Conservation (phyloP, 2,888 invertebrate species). For the Sarcophaga variegata region DNA sequence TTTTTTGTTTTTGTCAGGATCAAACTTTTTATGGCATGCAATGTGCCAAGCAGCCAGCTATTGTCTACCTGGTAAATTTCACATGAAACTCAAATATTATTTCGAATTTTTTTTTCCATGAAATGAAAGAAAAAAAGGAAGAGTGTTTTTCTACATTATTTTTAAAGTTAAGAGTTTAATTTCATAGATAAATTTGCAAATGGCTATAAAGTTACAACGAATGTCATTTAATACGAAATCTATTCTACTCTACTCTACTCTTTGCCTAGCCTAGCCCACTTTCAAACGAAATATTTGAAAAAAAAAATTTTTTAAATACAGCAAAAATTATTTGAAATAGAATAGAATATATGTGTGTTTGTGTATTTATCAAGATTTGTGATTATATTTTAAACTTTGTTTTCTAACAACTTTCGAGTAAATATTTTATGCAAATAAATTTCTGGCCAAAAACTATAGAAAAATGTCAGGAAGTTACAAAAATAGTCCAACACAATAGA, state of each 20-base stretch:
- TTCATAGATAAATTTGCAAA: conserved; percentile 56
- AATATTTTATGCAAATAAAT: conserved; percentile 60
- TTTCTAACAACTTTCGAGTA: conserved; percentile 45
- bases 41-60: not conserved
- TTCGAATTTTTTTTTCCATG: no score
- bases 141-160: conserved; percentile 1
- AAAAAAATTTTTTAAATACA: no score
- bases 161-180: conserved; percentile 53
- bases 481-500: no score
- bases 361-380: conserved; percentile 25
- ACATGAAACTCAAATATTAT: conserved; percentile 5
- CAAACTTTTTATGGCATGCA: conserved; percentile 34
- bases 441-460: conserved; percentile 1
- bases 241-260: not conserved
- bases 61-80: conserved; percentile 45
- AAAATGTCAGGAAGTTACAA: not conserved
- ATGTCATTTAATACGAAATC: conserved; percentile 50
- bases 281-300: conserved; percentile 3
- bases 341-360: not conserved
- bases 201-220: conserved; percentile 59
- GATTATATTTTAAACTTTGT: conserved; percentile 54
- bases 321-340: no score
- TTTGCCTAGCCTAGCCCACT: not conserved
- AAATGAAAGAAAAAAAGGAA: no score
- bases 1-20: not conserved